Conservation (phyloP, 2,797 vertebrate genomes). For the Chelidonichthys spinosus region DNA sequence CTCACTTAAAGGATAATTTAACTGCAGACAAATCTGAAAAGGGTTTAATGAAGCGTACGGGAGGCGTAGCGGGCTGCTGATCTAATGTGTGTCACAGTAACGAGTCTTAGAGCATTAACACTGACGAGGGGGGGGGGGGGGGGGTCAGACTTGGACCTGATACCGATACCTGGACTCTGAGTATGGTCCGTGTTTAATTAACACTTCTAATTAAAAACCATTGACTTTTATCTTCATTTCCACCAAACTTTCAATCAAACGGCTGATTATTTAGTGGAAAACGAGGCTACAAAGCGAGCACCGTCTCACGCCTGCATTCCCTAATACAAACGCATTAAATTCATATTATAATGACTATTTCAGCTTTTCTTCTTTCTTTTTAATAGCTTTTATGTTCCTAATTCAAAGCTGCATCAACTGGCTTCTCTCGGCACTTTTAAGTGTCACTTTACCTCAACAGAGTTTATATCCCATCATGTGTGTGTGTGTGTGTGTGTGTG, state of each 20-base stretch:
- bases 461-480: not conserved
- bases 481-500: slow-evolving; percentile 7
- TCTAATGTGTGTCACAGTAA: slow-evolving; percentile 11
- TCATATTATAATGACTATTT: not conserved
- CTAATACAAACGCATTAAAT: not conserved
- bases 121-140: too few relatives aligned
- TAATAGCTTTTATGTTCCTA: not conserved
- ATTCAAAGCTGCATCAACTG: slow-evolving; percentile 56
- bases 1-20: slow-evolving; percentile 5
- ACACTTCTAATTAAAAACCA: too few relatives aligned
- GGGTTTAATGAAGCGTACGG: slow-evolving; percentile 2
- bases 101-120: not conserved
- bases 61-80: not conserved
- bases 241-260: not conserved
- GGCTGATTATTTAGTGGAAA: not conserved
- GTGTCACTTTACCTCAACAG: not conserved
- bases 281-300: not conserved
- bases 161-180: too few relatives aligned
- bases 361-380: not conserved
- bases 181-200: too few relatives aligned
- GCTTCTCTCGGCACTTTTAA: slow-evolving; percentile 37
- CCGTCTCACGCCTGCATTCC: not conserved
- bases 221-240: not conserved
- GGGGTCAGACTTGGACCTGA: too few relatives aligned
- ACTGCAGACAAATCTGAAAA: not conserved